A percentile compares a stretch with the other conserved stretches of the same genome.
These are phyloP conservation scores for Eledone cirrhosa DNA, from an alignment of 2,888 invertebrate species.

Conservation along the genomic window DNA sequence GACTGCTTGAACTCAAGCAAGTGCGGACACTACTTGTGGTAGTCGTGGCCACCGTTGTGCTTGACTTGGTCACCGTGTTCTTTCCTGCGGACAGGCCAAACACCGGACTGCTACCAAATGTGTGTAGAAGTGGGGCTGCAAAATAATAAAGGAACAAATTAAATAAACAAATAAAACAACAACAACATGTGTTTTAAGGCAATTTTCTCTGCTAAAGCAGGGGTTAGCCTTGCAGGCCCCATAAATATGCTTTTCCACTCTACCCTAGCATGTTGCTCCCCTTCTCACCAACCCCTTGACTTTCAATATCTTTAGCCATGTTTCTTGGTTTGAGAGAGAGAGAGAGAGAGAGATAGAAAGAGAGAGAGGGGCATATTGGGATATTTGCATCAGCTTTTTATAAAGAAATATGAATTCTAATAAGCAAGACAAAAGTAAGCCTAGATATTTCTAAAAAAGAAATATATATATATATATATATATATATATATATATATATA, in stretches of 20 bases:
- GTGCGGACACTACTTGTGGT: slow-evolving; percentile 35
- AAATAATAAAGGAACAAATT: not conserved
- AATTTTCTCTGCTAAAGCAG: too few species aligned
- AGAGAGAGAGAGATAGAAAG: not conserved
- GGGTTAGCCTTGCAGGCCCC: too few species aligned
- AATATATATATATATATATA: too few species aligned
- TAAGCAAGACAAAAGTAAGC: not conserved
- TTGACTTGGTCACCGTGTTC: slow-evolving; percentile 35
- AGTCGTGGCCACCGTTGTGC: slow-evolving; percentile 35
- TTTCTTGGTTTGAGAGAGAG: not conserved
- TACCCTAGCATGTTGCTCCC: too few species aligned
- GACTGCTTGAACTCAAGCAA: slow-evolving; percentile 16
- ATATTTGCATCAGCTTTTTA: too few species aligned
- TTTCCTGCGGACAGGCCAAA: slow-evolving; percentile 31
- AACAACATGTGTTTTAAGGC: too few species aligned
- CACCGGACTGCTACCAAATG: slow-evolving; percentile 29
- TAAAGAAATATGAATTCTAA: too few species aligned
- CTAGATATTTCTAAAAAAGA: too few species aligned
- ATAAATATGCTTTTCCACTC: not conserved
- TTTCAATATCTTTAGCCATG: not conserved
- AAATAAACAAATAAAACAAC: not conserved
- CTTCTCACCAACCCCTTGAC: not conserved
- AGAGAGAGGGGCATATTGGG: too few species aligned
- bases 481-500: too few species aligned
- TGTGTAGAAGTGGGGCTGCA: slow-evolving; percentile 37